phyloP scores from a whole-genome alignment of 1,140 invertebrate genomes.

The Bombus pascuorum region DNA sequence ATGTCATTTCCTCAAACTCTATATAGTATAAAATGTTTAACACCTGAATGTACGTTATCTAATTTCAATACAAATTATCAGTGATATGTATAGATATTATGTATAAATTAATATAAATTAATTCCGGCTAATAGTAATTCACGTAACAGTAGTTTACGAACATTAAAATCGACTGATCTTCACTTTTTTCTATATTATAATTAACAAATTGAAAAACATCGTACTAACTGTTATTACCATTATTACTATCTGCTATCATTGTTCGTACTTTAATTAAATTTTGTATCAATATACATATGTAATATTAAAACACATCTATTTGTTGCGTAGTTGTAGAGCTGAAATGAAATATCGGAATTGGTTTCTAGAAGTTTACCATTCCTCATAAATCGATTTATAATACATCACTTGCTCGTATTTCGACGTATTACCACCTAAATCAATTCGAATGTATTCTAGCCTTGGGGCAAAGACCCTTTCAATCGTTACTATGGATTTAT shows the following conservation, averaged over 20 bases:
- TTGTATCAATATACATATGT: too few relatives aligned
- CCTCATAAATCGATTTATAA: neutral
- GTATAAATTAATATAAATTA: neutral
- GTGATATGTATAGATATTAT: too few relatives aligned
- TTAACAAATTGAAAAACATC: neutral
- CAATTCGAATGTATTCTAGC: constrained; percentile 24
- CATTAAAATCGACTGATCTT: neutral
- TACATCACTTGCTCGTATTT: neutral
- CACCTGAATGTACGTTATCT: neutral
- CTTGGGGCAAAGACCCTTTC: neutral
- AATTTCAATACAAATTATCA: neutral
- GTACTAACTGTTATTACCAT: neutral
- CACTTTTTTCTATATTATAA: neutral
- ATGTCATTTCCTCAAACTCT: neutral
- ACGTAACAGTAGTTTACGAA: neutral
- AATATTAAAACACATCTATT: neutral
- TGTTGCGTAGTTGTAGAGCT: neutral
- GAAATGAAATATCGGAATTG: too few relatives aligned
- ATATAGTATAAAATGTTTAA: neutral
- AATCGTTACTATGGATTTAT: constrained; percentile 29
- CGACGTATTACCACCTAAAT: neutral
- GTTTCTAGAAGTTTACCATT: neutral
- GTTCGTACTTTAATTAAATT: too few relatives aligned
- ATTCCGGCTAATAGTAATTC: neutral
- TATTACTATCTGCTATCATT: neutral